Conservation (phyloP, 2,797 vertebrate genomes). For the Cossypha caffra region DNA sequence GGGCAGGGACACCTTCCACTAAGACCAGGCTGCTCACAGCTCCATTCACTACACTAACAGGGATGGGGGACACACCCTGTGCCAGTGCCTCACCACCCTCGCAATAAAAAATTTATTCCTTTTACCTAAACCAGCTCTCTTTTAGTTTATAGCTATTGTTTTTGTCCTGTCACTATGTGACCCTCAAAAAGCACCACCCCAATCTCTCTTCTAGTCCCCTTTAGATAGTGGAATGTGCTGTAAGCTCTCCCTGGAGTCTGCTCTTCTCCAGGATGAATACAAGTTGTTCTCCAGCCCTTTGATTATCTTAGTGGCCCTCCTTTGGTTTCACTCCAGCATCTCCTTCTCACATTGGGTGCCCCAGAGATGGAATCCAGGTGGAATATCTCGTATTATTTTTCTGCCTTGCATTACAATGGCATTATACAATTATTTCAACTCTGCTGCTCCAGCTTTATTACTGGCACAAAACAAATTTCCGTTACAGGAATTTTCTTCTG, state of each 20-base stretch:
- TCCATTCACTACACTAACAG: neutral
- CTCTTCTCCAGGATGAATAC: neutral
- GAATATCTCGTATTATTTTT: neutral
- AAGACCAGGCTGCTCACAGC: neutral
- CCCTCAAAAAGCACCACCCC: neutral
- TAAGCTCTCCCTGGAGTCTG: neutral
- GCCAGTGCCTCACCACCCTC: neutral
- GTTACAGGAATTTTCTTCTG: neutral
- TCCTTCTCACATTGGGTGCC: neutral
- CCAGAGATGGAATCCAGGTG: neutral
- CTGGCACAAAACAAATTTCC: neutral
- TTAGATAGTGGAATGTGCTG: neutral
- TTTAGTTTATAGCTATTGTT: neutral
- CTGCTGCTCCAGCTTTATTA: neutral
- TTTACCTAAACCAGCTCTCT: neutral
- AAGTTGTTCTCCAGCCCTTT: neutral
- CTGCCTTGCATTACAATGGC: neutral
- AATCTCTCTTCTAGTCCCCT: neutral
- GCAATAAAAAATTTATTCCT: neutral
- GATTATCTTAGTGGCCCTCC: neutral
- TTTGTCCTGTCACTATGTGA: neutral
- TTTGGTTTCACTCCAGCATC: neutral
- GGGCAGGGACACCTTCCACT: neutral
- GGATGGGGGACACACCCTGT: neutral
- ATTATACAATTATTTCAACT: neutral